Evolutionary conservation across 2,113 vertebrate species (phyloP).

Genomic region (Ammospiza nelsoni): DNA sequence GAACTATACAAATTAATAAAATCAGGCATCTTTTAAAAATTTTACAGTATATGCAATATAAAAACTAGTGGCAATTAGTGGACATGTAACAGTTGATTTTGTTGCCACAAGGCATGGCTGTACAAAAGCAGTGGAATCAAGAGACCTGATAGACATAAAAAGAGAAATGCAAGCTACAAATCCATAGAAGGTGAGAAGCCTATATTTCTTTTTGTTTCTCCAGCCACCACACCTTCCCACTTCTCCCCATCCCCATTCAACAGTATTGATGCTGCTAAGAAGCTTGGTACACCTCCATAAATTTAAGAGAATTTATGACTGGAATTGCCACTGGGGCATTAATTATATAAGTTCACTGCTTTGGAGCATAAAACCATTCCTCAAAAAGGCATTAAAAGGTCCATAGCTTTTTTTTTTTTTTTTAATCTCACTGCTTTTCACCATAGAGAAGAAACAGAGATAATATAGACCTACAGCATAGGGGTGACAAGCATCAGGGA

Average conservation of each 20-base stretch:
- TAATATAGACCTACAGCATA: background rate
- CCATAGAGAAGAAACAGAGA: background rate
- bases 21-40: too few relatives aligned
- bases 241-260: background rate
- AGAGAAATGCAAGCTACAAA: background rate
- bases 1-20: too few relatives aligned
- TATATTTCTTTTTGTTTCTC: background rate
- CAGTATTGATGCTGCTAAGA: background rate
- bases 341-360: background rate
- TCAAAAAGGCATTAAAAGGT: background rate
- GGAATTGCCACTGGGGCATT: background rate
- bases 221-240: background rate
- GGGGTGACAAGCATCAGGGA: background rate
- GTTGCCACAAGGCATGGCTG: background rate
- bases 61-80: background rate
- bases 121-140: background rate
- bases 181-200: background rate
- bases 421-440: background rate
- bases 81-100: background rate
- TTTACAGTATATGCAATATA: background rate
- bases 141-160: background rate
- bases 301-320: background rate
- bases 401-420: rapidly evolving
- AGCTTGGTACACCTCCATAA: background rate
- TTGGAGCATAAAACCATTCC: background rate